Conservation (phyloP, 2,797 vertebrate genomes). For the Epinephelus awoara region DNA sequence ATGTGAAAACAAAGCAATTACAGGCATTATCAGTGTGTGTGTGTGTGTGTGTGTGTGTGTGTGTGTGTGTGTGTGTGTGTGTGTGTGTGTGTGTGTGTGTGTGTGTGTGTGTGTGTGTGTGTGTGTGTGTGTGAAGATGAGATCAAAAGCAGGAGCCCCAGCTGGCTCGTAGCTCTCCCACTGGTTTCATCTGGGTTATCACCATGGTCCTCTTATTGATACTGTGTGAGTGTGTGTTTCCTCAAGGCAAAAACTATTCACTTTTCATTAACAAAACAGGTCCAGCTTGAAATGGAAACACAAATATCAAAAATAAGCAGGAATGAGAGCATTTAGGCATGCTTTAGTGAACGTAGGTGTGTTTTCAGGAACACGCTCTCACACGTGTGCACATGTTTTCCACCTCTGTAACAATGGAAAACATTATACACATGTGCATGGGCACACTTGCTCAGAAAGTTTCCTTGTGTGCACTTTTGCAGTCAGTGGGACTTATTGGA, state of each 20-base stretch:
- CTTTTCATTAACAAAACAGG: neutral
- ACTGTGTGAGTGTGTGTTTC: neutral
- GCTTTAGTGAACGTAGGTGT: neutral
- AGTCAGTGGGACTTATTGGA: constrained; percentile 53
- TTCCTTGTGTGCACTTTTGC: constrained; percentile 61
- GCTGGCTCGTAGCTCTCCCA: constrained; percentile 67
- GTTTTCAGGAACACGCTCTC: constrained; percentile 11
- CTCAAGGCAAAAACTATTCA: neutral
- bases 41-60: neutral
- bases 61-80: constrained; percentile 13
- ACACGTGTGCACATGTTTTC: constrained; percentile 41
- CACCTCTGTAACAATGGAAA: constrained; percentile 64
- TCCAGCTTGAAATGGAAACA: constrained; percentile 18
- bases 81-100: constrained; percentile 6
- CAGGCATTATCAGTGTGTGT: constrained; percentile 43
- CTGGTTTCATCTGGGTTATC: constrained; percentile 67
- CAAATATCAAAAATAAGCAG: constrained; percentile 16
- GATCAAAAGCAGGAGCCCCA: constrained; percentile 71
- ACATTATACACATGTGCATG: constrained; percentile 49
- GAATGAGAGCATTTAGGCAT: constrained; percentile 3
- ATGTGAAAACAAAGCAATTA: constrained; percentile 73
- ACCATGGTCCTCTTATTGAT: constrained; percentile 37
- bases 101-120: neutral
- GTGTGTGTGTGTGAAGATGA: constrained; percentile 25
- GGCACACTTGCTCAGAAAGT: constrained; percentile 43